A percentile compares a stretch with the other conserved stretches of the same genome.
Evolutionary conservation across 2,797 vertebrate genomes (phyloP).

Genomic region (Okamejei kenojei): DNA sequence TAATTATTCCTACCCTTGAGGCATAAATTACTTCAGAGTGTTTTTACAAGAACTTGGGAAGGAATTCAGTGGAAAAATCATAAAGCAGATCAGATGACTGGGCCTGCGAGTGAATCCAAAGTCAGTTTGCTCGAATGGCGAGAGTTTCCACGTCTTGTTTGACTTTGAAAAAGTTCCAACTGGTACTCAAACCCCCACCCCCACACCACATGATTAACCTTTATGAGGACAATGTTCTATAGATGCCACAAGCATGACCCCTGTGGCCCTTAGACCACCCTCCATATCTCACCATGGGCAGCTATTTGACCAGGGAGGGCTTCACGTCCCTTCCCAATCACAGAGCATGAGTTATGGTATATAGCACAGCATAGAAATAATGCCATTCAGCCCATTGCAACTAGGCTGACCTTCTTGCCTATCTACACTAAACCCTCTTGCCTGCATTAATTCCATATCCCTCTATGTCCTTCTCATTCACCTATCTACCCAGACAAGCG

Average conservation of each 20-base stretch:
- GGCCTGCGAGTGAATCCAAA: slow-evolving; percentile 8
- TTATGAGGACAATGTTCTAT: neutral
- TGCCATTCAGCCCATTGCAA: neutral
- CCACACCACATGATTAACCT: neutral
- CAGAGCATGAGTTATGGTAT: no score
- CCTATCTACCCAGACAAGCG: no score
- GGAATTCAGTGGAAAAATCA: neutral
- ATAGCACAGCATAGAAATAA: neutral
- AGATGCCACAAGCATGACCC: neutral
- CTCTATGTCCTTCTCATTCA: no score
- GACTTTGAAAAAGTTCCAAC: neutral
- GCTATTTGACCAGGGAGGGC: neutral
- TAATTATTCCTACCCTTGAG: neutral
- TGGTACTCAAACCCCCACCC: neutral
- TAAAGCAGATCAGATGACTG: neutral
- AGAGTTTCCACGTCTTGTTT: slow-evolving; percentile 34
- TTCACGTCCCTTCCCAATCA: neutral
- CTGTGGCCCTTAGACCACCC: neutral
- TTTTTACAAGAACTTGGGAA: neutral
- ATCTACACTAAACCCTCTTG: no score
- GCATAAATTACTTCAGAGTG: neutral
- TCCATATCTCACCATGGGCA: neutral
- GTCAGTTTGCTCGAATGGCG: neutral
- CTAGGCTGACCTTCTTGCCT: no score
- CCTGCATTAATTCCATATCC: no score